Percentiles rank a stretch among this genome's conserved stretches.
phyloP scores from a whole-genome alignment of 1,140 invertebrate species.

The Phymastichus coffea region DNA sequence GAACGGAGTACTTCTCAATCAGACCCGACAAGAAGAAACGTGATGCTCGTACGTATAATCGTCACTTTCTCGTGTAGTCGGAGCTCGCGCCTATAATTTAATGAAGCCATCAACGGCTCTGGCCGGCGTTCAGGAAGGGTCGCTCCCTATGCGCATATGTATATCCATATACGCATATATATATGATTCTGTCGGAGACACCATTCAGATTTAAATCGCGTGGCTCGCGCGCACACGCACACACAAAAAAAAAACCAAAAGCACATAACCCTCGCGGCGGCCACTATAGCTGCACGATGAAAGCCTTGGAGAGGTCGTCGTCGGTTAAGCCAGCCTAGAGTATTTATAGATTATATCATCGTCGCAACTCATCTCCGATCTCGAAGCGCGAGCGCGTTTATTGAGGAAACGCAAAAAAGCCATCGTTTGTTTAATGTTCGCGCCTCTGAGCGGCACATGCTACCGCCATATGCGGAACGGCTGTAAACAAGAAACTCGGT shows the following conservation, averaged over 20 bases:
- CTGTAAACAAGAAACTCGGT: no score
- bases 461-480: no score
- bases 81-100: not conserved
- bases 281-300: not conserved
- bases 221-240: constrained; percentile 26
- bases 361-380: not conserved
- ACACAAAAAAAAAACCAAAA: not conserved
- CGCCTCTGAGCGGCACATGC: no score
- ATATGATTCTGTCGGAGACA: not conserved
- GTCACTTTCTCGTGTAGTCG: constrained; percentile 41
- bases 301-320: no score
- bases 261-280: not conserved
- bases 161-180: not conserved
- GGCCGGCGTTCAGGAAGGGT: not conserved
- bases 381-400: not conserved
- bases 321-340: no score
- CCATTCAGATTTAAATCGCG: constrained; percentile 58
- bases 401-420: not conserved
- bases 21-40: no score
- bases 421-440: no score
- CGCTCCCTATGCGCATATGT: not conserved
- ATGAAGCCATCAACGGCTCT: constrained; percentile 2
- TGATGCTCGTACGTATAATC: no score
- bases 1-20: no score
- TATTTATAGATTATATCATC: no score